Conservation (phyloP, 2,113 vertebrate genomes). For the Caranx melampygus region DNA sequence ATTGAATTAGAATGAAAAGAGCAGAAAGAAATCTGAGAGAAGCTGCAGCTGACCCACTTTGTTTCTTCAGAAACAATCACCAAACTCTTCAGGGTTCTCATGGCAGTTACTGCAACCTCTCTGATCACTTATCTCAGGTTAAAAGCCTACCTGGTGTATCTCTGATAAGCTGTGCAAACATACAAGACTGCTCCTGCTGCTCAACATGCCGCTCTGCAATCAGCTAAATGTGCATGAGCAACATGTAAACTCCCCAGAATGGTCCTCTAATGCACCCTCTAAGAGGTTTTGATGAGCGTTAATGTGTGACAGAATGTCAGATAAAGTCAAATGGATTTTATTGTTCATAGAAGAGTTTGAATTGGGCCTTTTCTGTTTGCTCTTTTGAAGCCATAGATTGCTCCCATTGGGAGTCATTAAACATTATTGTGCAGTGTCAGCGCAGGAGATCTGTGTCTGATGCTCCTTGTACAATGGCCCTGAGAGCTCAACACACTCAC, state of each 20-base stretch:
- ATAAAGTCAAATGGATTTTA: conserved; percentile 49
- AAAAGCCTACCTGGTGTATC: conserved; percentile 34
- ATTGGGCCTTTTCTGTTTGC: conserved; percentile 18
- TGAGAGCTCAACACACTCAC: too few species aligned
- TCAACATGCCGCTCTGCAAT: conserved; percentile 18
- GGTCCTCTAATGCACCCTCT: conserved; percentile 54
- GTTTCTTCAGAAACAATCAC: not conserved
- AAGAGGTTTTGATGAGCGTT: conserved; percentile 35
- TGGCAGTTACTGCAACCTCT: not conserved
- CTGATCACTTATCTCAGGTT: conserved; percentile 31
- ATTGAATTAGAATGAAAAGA: not conserved
- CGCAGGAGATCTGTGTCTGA: not conserved
- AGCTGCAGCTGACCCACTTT: not conserved
- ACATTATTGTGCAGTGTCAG: not conserved
- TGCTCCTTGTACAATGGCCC: not conserved
- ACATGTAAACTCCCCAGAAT: conserved; percentile 34
- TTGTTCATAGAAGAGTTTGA: conserved; percentile 8
- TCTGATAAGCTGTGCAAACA: conserved; percentile 42
- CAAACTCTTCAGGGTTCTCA: not conserved
- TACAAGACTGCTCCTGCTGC: not conserved
- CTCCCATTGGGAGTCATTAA: conserved; percentile 8
- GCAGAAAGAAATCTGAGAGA: not conserved
- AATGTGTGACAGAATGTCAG: conserved; percentile 13
- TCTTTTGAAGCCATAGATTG: not conserved
- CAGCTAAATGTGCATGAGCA: conserved; percentile 37